Base-by-base conservation (phyloP, 2,113 vertebrate species). In the Silurus meridionalis region DNA sequence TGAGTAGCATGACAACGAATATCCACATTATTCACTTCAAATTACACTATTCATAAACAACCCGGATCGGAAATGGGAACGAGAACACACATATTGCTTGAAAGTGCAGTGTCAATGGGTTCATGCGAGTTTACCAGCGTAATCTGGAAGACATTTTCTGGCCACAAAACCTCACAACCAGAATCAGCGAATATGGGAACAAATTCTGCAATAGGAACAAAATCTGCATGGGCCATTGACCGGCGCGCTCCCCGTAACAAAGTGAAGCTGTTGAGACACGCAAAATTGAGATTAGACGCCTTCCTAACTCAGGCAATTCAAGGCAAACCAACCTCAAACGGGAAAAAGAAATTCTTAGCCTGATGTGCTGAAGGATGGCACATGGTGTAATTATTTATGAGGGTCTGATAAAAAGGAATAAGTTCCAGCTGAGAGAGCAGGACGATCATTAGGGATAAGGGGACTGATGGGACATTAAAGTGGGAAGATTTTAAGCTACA, bases 81-180 rank as follows among this genome's bases (percentile, higher is more conserved):
- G 17, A 69, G 57, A 71, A 82, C 55, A 61, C 46, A 80, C 48
- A 61, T 53, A 87, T 25, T 19, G 21, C 71, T 87, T 67, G 67
- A 53, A 78, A 87, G 23, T 58, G 57, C 85, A 77, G 72, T 80
- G 83, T 89, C 83, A 53, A 89, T 57, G 66, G 69, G 88, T 87
- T 89, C 84, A 86, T 83, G 60, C 81, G 21, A 72, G 75, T 80
- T 85, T 82, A 46, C 57, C 67, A 55, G 83, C 21, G 52, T 80
- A 37, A 75, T 87, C 89, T 90, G 89, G 88, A 87, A 90, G 82
- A 86, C 58, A 89, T 89, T 89, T 87, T 64, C 88, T 79, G 84
- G 81, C 88, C 86, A 63, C 89, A 87, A 90, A 86, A 58, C 55
- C 81, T 78, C 86, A 89, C 81, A 84, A 83, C 69, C 82, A 71